A percentile compares a stretch with the other conserved stretches of the same genome.
These are phyloP conservation scores for Baronia brevicornis DNA, from an alignment of 2,888 invertebrate genomes.

Conservation along the genomic window DNA sequence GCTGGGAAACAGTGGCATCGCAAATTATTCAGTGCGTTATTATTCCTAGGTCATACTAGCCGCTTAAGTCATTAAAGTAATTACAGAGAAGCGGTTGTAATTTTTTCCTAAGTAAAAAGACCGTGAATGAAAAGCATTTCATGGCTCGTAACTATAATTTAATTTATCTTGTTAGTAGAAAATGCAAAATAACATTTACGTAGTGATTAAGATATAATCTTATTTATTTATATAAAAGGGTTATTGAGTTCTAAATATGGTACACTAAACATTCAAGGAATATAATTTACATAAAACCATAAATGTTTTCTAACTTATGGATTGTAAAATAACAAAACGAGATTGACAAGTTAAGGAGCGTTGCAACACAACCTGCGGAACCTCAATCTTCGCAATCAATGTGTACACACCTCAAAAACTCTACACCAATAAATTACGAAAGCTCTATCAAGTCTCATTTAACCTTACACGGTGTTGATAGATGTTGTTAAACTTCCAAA, in stretches of 20 bases:
- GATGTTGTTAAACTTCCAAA: not conserved
- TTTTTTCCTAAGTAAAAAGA: not conserved
- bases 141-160: slow-evolving; percentile 1
- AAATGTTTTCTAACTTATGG: slow-evolving; percentile 16
- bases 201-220: too few relatives aligned
- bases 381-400: slow-evolving; percentile 6
- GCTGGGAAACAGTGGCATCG: slow-evolving; percentile 39
- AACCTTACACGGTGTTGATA: too few relatives aligned
- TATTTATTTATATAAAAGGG: too few relatives aligned
- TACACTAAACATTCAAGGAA: slow-evolving; percentile 10
- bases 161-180: slow-evolving; percentile 3
- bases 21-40: slow-evolving; percentile 52
- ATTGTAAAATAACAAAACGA: not conserved
- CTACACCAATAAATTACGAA: slow-evolving; percentile 11
- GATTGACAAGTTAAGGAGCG: slow-evolving; percentile 4
- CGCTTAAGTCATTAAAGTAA: slow-evolving; percentile 33
- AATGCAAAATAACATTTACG: not conserved
- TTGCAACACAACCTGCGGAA: slow-evolving; percentile 5
- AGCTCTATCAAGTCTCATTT: slow-evolving; percentile 6
- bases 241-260: slow-evolving; percentile 7
- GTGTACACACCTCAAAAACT: slow-evolving; percentile 4
- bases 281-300: slow-evolving; percentile 14
- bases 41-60: slow-evolving; percentile 55
- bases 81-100: slow-evolving; percentile 13
- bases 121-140: slow-evolving; percentile 1